These are phyloP conservation scores for Cricetomys ansorgei DNA, from an alignment of 2,113 vertebrate species.

Conservation along the genomic window DNA sequence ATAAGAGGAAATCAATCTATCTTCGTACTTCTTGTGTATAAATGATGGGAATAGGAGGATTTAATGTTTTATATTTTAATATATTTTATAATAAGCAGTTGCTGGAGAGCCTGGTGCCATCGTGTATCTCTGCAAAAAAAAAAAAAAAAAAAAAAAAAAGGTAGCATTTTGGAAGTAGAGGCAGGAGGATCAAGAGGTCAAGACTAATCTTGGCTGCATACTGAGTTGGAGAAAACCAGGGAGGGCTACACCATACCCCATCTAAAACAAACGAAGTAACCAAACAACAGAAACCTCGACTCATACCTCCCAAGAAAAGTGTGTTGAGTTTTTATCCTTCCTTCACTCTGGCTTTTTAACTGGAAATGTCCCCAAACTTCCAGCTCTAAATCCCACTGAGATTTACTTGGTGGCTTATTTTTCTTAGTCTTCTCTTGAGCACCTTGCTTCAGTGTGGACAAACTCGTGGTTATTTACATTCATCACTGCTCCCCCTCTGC, in stretches of 20 bases:
- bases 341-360: neutral
- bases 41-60: neutral
- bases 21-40: neutral
- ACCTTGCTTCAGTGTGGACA: neutral
- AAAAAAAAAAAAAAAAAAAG: no score
- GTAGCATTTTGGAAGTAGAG: neutral
- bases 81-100: neutral
- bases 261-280: neutral
- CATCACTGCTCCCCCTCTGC: neutral
- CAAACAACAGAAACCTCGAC: neutral
- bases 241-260: rapidly evolving
- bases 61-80: neutral
- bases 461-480: constrained; percentile 10
- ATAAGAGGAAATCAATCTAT: neutral
- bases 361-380: neutral
- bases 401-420: neutral
- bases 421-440: neutral
- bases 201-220: neutral
- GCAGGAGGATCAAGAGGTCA: neutral
- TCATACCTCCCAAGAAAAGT: neutral
- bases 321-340: neutral
- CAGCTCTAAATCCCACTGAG: neutral
- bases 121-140: no score
- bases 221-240: neutral
- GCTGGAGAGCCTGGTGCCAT: neutral